Evolutionary conservation across 2,113 vertebrate species (phyloP).

Genomic region (Pedetes capensis): DNA sequence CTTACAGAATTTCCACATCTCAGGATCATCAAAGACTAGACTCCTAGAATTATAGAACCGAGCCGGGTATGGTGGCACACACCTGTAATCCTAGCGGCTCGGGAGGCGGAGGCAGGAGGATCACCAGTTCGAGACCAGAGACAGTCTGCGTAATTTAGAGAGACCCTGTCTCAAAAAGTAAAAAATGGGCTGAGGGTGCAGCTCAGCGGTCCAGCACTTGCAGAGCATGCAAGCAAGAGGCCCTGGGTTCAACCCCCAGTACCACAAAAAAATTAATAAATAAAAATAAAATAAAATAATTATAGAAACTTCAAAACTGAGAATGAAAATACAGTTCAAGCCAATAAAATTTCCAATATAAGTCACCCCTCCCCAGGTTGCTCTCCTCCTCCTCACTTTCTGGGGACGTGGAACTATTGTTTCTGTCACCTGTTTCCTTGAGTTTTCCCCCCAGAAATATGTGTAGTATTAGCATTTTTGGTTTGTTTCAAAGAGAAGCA

Average conservation of each 20-base stretch:
- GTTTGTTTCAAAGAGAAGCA: slow-evolving; percentile 42
- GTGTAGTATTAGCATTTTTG: neutral
- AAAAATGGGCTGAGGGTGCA: no score
- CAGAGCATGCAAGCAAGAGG: no score
- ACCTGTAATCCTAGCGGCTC: no score
- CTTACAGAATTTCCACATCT: neutral
- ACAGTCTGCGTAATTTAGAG: no score
- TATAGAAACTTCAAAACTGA: neutral
- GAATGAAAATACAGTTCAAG: neutral
- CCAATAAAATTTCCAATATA: neutral
- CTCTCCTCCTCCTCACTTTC: neutral
- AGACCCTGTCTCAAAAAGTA: no score
- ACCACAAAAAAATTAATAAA: no score
- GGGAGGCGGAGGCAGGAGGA: no score
- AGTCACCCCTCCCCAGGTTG: neutral
- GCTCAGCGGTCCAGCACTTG: no score
- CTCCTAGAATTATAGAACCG: neutral
- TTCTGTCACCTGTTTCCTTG: slow-evolving; percentile 15
- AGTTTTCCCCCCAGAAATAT: neutral
- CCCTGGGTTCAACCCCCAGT: no score
- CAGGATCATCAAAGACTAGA: neutral
- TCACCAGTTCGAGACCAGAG: no score
- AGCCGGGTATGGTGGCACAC: no score
- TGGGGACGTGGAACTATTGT: neutral
- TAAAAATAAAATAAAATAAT: no score